Evolutionary conservation across 2,888 invertebrate genomes (phyloP), one percentile per base, ranked within the genome.

Genomic region (Drosophila imparisetae): DNA sequence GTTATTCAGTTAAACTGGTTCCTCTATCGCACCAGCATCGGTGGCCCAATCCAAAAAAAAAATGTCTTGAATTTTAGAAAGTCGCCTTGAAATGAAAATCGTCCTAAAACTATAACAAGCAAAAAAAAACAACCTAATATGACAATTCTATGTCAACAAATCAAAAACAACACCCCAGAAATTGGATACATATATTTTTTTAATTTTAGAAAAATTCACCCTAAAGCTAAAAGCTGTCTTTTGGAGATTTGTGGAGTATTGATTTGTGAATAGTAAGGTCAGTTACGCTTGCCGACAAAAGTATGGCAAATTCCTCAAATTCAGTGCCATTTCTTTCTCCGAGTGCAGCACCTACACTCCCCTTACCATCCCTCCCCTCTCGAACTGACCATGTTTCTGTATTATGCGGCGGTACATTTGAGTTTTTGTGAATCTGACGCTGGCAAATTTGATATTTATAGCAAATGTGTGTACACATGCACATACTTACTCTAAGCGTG

Each of bases 371-470:
- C 13, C 21, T 7, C 13, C 13, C 4, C 7, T 1, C 1, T 8
- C 24, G 0, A 24, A 15, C 45, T 45, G 7, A 1, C 7, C 1
- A 21, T 13, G 45, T 15, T 45, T 21, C 21, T 8, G 29, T n/a
- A 2, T 11, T 63, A 36, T 42, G 49, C 60, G 4, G 42, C 42
- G 61, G 59, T 58, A 49, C 53, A 59, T 52, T 74, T 63, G 15
- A 32, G 40, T 57, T 49, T 42, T 18, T 63, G 13, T 48, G 49
- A 30, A 15, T 58, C 36, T 58, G 50, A 21, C 45, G 50, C 38
- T 27, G 40, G 53, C 53, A 50, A 54, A 72, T 85, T 69, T 63
- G 60, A 67, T 80, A 76, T 81, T 80, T 82, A 80, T 85, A 67
- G 80, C 72, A 48, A 65, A 75, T 61, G 38, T 30, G 5, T 32